Percentiles rank a stretch among this genome's conserved stretches.
Conservation (phyloP, 2,888 invertebrate species). For the Mythimna impura region DNA sequence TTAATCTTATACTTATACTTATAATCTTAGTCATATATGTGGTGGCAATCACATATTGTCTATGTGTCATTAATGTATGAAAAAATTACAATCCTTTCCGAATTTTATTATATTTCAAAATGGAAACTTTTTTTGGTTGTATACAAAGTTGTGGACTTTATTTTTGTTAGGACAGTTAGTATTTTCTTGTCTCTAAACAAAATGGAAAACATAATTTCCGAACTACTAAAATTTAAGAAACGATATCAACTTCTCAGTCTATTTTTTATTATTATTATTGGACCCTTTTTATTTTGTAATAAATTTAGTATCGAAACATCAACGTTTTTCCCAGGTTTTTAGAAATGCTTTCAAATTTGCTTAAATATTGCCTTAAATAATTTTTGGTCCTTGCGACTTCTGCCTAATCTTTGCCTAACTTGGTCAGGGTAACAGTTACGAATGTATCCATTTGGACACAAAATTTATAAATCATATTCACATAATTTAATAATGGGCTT, state of each 20-base stretch:
- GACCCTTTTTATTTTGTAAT: background rate
- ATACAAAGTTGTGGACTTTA: background rate
- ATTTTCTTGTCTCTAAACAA: background rate
- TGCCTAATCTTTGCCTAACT: slow-evolving; percentile 35
- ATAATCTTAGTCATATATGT: slow-evolving; percentile 9
- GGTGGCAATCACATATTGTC: slow-evolving; percentile 1
- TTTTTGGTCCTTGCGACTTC: slow-evolving; percentile 46
- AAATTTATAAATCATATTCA: background rate
- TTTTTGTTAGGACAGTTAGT: background rate
- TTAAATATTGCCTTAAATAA: slow-evolving; percentile 21
- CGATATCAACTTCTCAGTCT: background rate
- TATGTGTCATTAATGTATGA: background rate
- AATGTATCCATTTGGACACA: background rate
- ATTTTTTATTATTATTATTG: background rate
- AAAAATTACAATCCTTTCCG: background rate
- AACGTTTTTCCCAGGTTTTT: background rate
- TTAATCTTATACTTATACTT: slow-evolving; percentile 17
- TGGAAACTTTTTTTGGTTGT: background rate
- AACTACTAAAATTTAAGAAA: background rate
- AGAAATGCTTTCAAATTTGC: slow-evolving; percentile 14
- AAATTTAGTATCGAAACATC: slow-evolving; percentile 9
- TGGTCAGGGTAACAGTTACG: slow-evolving; percentile 7
- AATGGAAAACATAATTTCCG: background rate
- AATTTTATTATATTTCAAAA: background rate
- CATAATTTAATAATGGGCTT: slow-evolving; percentile 82